Evolutionary conservation across 2,888 invertebrate genomes (phyloP).

Genomic region (Harmothoe impar): DNA sequence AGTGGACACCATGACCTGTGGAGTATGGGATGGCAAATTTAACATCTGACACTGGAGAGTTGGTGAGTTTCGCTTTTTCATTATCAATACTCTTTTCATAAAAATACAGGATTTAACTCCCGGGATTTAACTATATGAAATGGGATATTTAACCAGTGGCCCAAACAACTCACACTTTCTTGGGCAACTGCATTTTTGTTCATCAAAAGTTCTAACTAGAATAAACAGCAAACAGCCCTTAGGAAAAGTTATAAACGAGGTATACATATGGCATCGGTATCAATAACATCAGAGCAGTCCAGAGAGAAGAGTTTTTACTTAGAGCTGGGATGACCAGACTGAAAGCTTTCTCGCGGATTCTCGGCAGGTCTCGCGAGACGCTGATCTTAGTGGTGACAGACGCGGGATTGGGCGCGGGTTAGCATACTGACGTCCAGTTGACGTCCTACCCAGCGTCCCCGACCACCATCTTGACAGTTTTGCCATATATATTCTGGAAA

Average conservation of each 20-base stretch:
- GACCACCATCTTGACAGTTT: background rate
- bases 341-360: background rate
- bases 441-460: background rate
- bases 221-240: too few relatives aligned
- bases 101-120: too few relatives aligned
- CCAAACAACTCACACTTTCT: too few relatives aligned
- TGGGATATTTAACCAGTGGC: too few relatives aligned
- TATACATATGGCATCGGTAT: too few relatives aligned
- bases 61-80: background rate
- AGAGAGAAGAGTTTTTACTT: background rate
- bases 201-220: too few relatives aligned
- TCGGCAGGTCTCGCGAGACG: slow-evolving; percentile 12
- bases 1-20: background rate
- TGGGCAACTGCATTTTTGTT: too few relatives aligned
- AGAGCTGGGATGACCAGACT: background rate
- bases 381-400: background rate
- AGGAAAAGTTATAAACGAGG: too few relatives aligned
- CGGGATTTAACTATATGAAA: too few relatives aligned
- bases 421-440: background rate
- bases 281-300: too few relatives aligned
- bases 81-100: too few relatives aligned
- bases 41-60: background rate
- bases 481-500: too few relatives aligned
- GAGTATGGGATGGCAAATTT: slow-evolving; percentile 5
- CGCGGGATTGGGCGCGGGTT: background rate